phyloP scores from a whole-genome alignment of 2,113 vertebrate species.

The Vimba vimba region DNA sequence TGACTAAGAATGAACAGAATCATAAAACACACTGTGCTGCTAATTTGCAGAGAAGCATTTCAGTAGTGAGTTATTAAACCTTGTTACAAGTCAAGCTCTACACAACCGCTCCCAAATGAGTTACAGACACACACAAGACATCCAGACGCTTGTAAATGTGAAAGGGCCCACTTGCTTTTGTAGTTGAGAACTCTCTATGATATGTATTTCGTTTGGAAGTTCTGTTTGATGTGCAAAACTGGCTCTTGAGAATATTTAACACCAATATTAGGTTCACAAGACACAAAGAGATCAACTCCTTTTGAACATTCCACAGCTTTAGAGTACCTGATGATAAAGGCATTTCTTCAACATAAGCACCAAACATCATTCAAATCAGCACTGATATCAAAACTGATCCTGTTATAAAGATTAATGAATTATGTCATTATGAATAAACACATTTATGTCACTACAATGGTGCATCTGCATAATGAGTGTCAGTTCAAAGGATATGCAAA shows the following conservation, averaged over 20 bases:
- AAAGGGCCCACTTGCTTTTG: not conserved
- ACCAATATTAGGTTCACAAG: constrained; percentile 4
- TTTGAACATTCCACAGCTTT: not conserved
- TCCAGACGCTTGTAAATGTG: not conserved
- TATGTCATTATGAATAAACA: not conserved
- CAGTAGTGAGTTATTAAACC: constrained; percentile 3
- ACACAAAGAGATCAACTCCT: not conserved
- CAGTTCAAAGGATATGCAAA: not conserved
- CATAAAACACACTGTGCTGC: not conserved
- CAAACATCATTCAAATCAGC: not conserved
- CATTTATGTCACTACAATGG: not conserved
- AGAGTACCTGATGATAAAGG: not conserved
- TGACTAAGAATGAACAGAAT: not conserved
- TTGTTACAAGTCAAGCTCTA: not conserved
- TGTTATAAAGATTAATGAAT: not conserved
- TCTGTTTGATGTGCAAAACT: constrained; percentile 10
- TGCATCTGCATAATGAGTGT: not conserved
- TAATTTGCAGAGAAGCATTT: not conserved
- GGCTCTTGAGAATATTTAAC: not conserved
- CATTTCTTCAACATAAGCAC: not conserved
- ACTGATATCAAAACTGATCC: constrained; percentile 10
- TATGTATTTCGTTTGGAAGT: not conserved
- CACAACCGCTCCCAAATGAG: not conserved
- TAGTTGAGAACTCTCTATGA: not conserved
- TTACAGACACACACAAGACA: constrained; percentile 1